Percentiles rank a stretch among this genome's conserved stretches.
These are phyloP conservation scores for Serilophus lunatus DNA, from an alignment of 2,113 vertebrate species.

Conservation along the genomic window DNA sequence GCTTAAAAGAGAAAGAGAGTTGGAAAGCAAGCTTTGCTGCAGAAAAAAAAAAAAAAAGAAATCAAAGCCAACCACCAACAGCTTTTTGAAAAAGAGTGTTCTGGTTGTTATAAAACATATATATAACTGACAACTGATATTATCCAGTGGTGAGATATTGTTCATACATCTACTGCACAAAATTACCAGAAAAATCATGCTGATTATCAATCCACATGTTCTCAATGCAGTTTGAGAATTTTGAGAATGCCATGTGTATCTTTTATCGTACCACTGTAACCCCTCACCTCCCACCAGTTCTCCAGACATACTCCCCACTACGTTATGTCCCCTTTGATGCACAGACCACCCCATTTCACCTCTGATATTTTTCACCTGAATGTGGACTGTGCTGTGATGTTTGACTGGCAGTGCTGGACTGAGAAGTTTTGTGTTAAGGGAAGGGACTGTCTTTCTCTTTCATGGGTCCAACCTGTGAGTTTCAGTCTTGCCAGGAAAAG, in stretches of 20 bases:
- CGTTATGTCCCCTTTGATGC: background rate
- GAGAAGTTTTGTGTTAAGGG: background rate
- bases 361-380: constrained; percentile 19
- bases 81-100: constrained; percentile 64
- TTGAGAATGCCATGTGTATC: constrained; percentile 27
- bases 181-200: constrained; percentile 59
- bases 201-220: constrained; percentile 45
- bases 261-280: constrained; percentile 32
- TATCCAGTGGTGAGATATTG: constrained; percentile 69
- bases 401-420: background rate
- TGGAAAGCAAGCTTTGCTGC: constrained; percentile 47
- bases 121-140: constrained; percentile 62
- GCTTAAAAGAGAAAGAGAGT: constrained; percentile 32
- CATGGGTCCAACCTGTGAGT: background rate
- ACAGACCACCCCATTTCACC: background rate
- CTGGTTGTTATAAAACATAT: constrained; percentile 67
- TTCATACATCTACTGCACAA: constrained; percentile 52
- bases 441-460: background rate
- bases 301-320: constrained; percentile 13
- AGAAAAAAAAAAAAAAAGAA: constrained; percentile 45
- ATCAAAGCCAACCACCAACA: constrained; percentile 56
- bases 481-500: background rate
- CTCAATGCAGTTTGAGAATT: constrained; percentile 27
- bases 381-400: background rate
- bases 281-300: constrained; percentile 53